phyloP scores from a whole-genome alignment of 2,113 vertebrate genomes.

The Xiphophorus maculatus region DNA sequence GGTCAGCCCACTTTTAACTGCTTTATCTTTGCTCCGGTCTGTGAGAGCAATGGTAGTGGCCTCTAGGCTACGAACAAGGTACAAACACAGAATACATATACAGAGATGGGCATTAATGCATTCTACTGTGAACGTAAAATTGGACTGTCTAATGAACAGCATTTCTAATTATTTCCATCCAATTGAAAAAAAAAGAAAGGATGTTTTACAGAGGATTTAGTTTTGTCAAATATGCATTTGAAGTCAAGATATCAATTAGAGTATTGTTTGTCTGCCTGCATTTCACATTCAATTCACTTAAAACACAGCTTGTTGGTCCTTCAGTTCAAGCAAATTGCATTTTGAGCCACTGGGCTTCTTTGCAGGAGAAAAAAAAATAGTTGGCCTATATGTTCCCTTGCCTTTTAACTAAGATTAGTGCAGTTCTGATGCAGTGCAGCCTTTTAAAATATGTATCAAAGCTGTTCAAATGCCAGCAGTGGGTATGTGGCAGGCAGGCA shows the following conservation, averaged over 20 bases:
- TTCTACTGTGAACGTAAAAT: constrained; percentile 47
- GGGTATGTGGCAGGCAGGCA: constrained; percentile 72
- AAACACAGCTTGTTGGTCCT: constrained; percentile 57
- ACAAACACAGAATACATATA: neutral
- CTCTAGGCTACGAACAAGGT: constrained; percentile 27
- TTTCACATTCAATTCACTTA: constrained; percentile 37
- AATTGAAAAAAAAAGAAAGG: neutral
- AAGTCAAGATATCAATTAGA: too few species aligned
- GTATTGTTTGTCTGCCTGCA: neutral
- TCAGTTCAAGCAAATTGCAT: constrained; percentile 60
- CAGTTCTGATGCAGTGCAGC: constrained; percentile 73
- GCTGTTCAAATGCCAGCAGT: constrained; percentile 80
- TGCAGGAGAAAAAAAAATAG: constrained; percentile 30
- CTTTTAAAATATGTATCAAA: constrained; percentile 83
- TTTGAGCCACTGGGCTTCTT: constrained; percentile 49
- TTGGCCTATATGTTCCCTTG: constrained; percentile 53
- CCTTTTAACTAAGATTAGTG: constrained; percentile 81
- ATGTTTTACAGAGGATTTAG: neutral
- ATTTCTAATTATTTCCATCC: neutral
- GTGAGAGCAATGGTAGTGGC: constrained; percentile 49
- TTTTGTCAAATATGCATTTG: too few species aligned
- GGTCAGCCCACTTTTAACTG: constrained; percentile 79
- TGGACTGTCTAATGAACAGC: neutral
- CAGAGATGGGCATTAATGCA: constrained; percentile 11
- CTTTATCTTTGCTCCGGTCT: constrained; percentile 63